A percentile compares a stretch with the other conserved stretches of the same genome.
Conservation (phyloP, 2,113 vertebrate genomes). For the Eonycteris spelaea region DNA sequence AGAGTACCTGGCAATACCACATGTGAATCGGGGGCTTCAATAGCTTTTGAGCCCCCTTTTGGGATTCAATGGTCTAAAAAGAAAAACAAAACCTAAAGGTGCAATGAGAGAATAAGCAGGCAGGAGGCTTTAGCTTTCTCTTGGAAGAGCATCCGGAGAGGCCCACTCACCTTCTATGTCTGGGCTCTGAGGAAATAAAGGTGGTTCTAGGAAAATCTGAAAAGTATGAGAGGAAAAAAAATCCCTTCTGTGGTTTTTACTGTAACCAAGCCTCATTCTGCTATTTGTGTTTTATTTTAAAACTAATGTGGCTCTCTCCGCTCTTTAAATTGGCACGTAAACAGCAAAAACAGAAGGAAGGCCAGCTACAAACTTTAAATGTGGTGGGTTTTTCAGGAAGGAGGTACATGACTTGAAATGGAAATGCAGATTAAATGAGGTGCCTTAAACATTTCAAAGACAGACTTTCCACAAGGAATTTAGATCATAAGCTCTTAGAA, state of each 20-base stretch:
- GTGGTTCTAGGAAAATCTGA: constrained; percentile 75
- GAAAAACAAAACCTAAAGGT: constrained; percentile 15
- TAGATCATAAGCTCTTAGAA: constrained; percentile 49
- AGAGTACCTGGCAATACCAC: background rate
- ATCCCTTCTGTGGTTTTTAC: constrained; percentile 64
- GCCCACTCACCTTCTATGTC: constrained; percentile 57
- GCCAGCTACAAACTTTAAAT: constrained; percentile 51
- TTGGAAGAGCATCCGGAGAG: constrained; percentile 33
- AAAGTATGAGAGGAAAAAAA: constrained; percentile 50
- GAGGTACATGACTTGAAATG: constrained; percentile 51
- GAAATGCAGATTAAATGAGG: constrained; percentile 59
- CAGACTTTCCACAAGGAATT: constrained; percentile 64
- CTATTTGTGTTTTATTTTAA: constrained; percentile 73
- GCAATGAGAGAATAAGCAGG: background rate
- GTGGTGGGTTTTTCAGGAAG: constrained; percentile 62
- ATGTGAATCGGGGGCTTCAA: background rate
- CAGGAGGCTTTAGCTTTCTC: background rate
- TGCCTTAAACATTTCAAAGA: constrained; percentile 49
- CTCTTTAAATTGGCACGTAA: constrained; percentile 65
- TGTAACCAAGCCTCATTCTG: constrained; percentile 55
- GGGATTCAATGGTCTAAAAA: background rate
- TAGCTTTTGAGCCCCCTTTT: background rate
- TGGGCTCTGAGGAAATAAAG: constrained; percentile 63
- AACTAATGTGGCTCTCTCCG: constrained; percentile 70
- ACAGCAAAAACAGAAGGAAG: constrained; percentile 64